Evolutionary conservation across 2,797 vertebrate genomes (phyloP).

Genomic region (Cyprinodon diabolis): DNA sequence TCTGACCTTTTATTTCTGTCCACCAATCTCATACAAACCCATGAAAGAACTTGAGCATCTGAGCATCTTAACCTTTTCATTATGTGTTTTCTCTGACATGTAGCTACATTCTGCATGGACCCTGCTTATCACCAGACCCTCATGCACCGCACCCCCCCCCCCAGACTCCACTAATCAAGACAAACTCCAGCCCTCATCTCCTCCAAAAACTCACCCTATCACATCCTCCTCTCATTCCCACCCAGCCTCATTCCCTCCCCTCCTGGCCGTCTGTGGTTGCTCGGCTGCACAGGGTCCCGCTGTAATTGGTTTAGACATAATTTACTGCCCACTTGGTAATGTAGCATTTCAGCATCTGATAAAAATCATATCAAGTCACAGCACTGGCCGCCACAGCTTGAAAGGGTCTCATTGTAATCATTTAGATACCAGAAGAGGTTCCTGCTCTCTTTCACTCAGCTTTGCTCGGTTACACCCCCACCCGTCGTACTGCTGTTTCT

Average conservation of each 20-base stretch:
- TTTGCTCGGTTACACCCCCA: slow-evolving; percentile 8
- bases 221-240: slow-evolving; percentile 80
- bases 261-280: slow-evolving; percentile 63
- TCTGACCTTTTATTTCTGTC: slow-evolving; percentile 52
- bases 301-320: slow-evolving; percentile 91
- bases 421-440: slow-evolving; percentile 79
- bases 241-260: slow-evolving; percentile 72
- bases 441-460: slow-evolving; percentile 58
- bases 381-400: slow-evolving; percentile 80
- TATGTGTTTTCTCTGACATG: slow-evolving; percentile 37
- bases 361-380: slow-evolving; percentile 90
- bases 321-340: slow-evolving; percentile 92
- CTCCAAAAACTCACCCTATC: slow-evolving; percentile 66
- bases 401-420: slow-evolving; percentile 86
- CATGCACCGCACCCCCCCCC: slow-evolving; percentile 61
- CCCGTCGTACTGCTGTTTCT: slow-evolving; percentile 36
- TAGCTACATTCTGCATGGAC: slow-evolving; percentile 37
- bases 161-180: slow-evolving; percentile 88
- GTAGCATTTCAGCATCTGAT: slow-evolving; percentile 89
- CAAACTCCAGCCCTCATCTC: slow-evolving; percentile 80
- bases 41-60: slow-evolving; percentile 10
- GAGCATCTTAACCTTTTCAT: slow-evolving; percentile 46
- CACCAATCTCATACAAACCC: slow-evolving; percentile 9
- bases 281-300: slow-evolving; percentile 79
- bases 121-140: slow-evolving; percentile 76